Evolutionary conservation across 2,888 invertebrate genomes (phyloP).

Genomic region (Zaprionus obscuricornis): DNA sequence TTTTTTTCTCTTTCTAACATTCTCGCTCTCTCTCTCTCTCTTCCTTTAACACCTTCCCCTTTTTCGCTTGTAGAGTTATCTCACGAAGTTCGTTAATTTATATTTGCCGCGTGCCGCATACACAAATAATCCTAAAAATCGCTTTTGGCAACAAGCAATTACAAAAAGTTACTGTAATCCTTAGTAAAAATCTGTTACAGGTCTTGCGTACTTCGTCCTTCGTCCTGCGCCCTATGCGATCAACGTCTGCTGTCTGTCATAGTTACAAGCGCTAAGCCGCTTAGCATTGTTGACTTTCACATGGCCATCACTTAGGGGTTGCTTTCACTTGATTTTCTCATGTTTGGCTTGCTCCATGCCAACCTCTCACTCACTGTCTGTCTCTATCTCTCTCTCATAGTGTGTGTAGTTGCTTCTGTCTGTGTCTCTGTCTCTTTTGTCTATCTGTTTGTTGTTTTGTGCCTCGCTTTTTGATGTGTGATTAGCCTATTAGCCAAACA

Average conservation of each 20-base stretch:
- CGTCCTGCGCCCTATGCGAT: slow-evolving; percentile 1
- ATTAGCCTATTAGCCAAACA: slow-evolving; percentile 79
- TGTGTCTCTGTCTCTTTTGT: too few relatives aligned
- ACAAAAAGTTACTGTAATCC: slow-evolving; percentile 77
- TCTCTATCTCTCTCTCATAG: slow-evolving; percentile 1
- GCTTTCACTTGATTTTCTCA: slow-evolving; percentile 17
- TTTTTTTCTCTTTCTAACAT: neutral
- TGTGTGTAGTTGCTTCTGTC: too few relatives aligned
- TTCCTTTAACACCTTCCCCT: neutral
- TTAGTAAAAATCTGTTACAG: slow-evolving; percentile 32
- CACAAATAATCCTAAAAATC: slow-evolving; percentile 59
- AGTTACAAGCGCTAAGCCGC: slow-evolving; percentile 81
- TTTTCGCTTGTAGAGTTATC: slow-evolving; percentile 14
- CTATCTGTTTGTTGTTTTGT: slow-evolving; percentile 51
- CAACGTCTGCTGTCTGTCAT: slow-evolving; percentile 58
- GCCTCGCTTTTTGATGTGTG: slow-evolving; percentile 72
- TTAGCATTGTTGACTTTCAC: slow-evolving; percentile 82
- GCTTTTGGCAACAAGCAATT: slow-evolving; percentile 79
- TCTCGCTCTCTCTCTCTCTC: neutral
- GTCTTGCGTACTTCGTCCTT: too few relatives aligned
- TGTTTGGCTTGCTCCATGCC: slow-evolving; percentile 40
- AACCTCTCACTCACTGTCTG: slow-evolving; percentile 4
- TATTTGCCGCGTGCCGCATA: slow-evolving; percentile 71
- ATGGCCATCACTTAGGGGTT: slow-evolving; percentile 75
- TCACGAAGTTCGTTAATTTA: slow-evolving; percentile 76